A percentile compares a stretch with the other conserved stretches of the same genome.
phyloP scores from a whole-genome alignment of 2,797 vertebrate species.

The Spinibarbus caldwelli region DNA sequence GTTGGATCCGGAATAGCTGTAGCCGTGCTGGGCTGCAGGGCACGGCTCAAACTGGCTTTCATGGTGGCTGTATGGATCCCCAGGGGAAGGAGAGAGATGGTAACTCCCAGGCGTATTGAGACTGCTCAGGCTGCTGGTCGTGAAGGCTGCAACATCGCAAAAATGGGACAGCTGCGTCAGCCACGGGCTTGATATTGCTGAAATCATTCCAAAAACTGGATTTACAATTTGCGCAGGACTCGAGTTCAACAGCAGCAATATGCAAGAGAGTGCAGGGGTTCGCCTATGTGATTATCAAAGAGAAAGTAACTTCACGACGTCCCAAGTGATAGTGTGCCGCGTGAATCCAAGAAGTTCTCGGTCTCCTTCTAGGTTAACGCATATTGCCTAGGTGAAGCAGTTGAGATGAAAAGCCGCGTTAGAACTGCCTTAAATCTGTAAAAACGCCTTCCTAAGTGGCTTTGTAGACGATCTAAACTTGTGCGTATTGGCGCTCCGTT shows the following conservation, averaged over 20 bases:
- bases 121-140: conserved; percentile 96
- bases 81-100: conserved; percentile 93
- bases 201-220: conserved; percentile 92
- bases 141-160: conserved; percentile 99
- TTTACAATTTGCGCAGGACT: conserved; percentile 49
- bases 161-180: conserved; percentile 99
- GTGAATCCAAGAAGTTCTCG: conserved; percentile 63
- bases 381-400: not conserved
- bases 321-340: conserved; percentile 57
- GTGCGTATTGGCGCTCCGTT: conserved; percentile 34
- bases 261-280: conserved; percentile 1
- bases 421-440: not conserved
- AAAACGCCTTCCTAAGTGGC: conserved; percentile 8
- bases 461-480: conserved; percentile 12
- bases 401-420: not conserved
- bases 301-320: conserved; percentile 59
- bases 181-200: conserved; percentile 99
- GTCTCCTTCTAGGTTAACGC: conserved; percentile 33
- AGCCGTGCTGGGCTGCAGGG: conserved; percentile 85
- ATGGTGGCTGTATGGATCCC: conserved; percentile 93
- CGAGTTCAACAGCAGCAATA: conserved; percentile 54
- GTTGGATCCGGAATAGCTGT: conserved; percentile 82
- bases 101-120: conserved; percentile 91
- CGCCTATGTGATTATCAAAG: conserved; percentile 53
- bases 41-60: conserved; percentile 91